Conservation (phyloP, 2,797 vertebrate genomes). For the Malurus splendens region DNA sequence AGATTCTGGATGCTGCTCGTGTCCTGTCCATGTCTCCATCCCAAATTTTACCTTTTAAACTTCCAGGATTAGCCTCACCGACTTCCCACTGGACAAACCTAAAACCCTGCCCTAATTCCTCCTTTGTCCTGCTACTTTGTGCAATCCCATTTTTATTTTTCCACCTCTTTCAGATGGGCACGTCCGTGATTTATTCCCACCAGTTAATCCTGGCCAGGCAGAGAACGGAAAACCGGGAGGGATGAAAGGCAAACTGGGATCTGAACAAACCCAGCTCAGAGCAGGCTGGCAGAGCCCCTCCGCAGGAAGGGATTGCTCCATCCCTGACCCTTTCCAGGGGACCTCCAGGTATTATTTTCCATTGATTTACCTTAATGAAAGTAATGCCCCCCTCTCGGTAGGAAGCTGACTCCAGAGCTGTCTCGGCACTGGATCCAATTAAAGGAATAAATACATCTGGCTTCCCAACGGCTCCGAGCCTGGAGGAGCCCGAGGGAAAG, state of each 20-base stretch:
- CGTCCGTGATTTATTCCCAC: background rate
- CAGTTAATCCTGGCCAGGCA: background rate
- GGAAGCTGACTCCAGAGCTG: slow-evolving; percentile 49
- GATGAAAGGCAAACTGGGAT: background rate
- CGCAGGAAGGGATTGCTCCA: slow-evolving; percentile 23
- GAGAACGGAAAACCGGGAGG: background rate
- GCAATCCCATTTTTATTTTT: background rate
- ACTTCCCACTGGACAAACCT: background rate
- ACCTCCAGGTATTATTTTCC: slow-evolving; percentile 55
- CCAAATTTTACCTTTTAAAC: background rate
- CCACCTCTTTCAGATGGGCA: background rate
- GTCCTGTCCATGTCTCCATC: background rate
- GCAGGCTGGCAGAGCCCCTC: background rate
- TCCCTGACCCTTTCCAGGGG: slow-evolving; percentile 44
- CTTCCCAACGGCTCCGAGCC: background rate
- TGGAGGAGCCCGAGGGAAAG: background rate
- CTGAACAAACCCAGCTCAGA: background rate
- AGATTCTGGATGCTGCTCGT: background rate
- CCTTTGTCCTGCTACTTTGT: background rate
- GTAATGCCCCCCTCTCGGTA: slow-evolving; percentile 39
- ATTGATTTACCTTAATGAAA: slow-evolving; percentile 54
- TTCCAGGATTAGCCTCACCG: background rate
- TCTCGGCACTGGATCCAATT: slow-evolving; percentile 50
- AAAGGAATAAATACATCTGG: slow-evolving; percentile 46
- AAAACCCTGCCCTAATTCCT: background rate